Evolutionary conservation across 2,113 vertebrate species (phyloP), one percentile per base, ranked within the genome.

Genomic region (Gymnocephalus cernua): DNA sequence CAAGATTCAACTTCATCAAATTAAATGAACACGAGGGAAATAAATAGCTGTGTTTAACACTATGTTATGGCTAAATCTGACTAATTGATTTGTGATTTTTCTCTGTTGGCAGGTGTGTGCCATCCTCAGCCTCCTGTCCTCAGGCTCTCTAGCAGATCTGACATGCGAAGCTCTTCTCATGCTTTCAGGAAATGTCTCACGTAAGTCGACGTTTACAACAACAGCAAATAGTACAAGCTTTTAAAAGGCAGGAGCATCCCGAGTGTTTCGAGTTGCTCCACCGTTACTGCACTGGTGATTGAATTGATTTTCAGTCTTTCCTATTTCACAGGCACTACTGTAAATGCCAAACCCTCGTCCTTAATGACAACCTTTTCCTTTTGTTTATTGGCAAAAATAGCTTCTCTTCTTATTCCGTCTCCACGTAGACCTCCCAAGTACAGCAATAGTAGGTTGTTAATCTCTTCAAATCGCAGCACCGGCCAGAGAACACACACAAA

Each of bases 131-230:
- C 79, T 92, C 8, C 77, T 92, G 79, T 77, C 92, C 7, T n/a
- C 79, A 0, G 88, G 83, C 80, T 84, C 83, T 0, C 53, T 69
- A 0, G 88, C 88, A 3, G 91, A 95, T 4, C 19, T 93, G 81
- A 93, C 94, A 45, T 95, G 95, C 81, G 94, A 95, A 61, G 84
- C 91, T 29, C 78, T 93, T 77, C 88, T 92, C 14, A 35, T 90
- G 84, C 79, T 93, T 56, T 79, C 92, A 3, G 92, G 88, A 56
- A 94, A 95, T 16, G 35, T 91, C 69, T 92, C 94, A 9, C 15
- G 94, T 95, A 91, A 91, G 94, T 90, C 70, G 32, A 57, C 51
- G 9, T 68, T 68, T 63, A 45, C 38, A 2, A 45, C 6, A 14
- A 25, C 61, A 66, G 56, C 54, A 12, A 21, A 58, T 25, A 29